Conservation (phyloP, 2,797 vertebrate species). For the Carcharodon carcharias region DNA sequence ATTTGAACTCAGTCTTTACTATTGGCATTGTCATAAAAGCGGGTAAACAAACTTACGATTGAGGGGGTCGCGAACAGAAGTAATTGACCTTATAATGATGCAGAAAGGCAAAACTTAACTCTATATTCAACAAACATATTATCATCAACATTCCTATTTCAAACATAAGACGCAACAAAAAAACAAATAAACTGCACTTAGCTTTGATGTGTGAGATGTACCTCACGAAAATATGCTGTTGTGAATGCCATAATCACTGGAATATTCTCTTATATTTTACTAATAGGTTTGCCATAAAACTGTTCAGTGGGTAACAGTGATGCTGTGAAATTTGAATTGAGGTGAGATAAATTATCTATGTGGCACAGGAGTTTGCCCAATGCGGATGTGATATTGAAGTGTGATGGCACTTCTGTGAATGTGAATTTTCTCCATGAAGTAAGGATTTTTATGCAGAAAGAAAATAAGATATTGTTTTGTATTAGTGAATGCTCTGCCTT, state of each 20-base stretch:
- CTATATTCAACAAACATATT: not conserved
- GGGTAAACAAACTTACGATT: too few relatives aligned
- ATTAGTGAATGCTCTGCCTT: not conserved
- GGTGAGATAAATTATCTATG: not conserved
- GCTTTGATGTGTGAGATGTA: not conserved
- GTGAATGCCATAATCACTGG: not conserved
- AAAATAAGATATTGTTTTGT: not conserved
- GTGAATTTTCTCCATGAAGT: not conserved
- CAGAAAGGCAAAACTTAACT: not conserved
- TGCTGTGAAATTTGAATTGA: not conserved
- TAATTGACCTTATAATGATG: not conserved
- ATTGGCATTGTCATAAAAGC: too few relatives aligned
- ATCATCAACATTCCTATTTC: not conserved
- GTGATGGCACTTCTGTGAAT: not conserved
- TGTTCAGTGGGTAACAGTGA: not conserved
- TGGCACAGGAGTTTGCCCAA: not conserved
- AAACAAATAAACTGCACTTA: not conserved
- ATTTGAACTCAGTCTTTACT: too few relatives aligned
- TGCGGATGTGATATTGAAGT: not conserved
- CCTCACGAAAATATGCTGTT: not conserved
- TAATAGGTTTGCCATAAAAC: not conserved
- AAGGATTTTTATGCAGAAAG: not conserved
- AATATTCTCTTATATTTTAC: not conserved
- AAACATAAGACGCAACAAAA: not conserved
- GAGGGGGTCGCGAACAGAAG: too few relatives aligned